Evolutionary conservation across 2,888 invertebrate genomes (phyloP), one percentile per base, ranked within the genome.

Genomic region (Tiliacea aurago): DNA sequence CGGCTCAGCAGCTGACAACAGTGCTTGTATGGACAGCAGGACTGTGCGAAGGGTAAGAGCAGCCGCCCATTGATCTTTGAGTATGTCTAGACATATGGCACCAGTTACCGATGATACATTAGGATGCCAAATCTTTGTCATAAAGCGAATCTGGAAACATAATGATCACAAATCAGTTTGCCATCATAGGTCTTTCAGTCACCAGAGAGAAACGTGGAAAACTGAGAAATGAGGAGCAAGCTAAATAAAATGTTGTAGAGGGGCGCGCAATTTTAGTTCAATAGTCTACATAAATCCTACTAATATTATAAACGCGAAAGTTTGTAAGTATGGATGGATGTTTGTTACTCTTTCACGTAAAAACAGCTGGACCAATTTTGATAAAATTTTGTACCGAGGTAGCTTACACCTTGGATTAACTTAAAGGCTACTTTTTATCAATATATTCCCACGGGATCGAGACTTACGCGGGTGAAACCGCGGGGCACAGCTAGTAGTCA

Each of bases 51-150:
- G 96, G 0, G 99, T 99, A 98, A 99, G 98, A 11, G 99, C 99
- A 68, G 99, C 99, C 80, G 99, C 99, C 99, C 99, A 99, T 94
- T 99, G 99, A 92, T 99, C 99, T 97, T 99, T 99, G 73, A 99
- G 97, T 90, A 99, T 99, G 94, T 99, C 99, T 94, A 99, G 97
- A 95, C 99, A 99, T 90, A 99, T 99, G 66, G 99, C 99, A 73
- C 99, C 99, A 0, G 99, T 99, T 23, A 99, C 99, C 23, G 99
- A 99, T 68, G 99, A 99, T 90, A 99, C 99, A 95, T 99, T 99
- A 70, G 99, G 99, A 96, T 99, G 99, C 99, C 99, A 99, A 93
- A 99, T 99, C 96, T 98, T 99, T 81, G 99, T 99, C 86, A 98
- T 97, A 96, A 99, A 99, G 86, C 98, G 98, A 83, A 99, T 99